phyloP scores from a whole-genome alignment of 2,797 vertebrate genomes.

The Coregonus suidteri region DNA sequence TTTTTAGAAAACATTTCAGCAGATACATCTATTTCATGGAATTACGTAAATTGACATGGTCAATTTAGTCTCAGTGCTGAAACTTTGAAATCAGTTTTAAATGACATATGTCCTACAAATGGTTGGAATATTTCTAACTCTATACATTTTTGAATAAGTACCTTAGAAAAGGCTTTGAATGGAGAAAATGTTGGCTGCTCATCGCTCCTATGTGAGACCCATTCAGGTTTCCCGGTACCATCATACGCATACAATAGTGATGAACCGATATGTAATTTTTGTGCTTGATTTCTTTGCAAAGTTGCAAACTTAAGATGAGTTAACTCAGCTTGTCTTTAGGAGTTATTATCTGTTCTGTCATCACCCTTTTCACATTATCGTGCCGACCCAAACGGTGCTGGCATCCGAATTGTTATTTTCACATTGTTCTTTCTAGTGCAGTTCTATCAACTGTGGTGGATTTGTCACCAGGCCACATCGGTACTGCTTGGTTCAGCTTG shows the following conservation, averaged over 20 bases:
- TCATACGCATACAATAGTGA: not conserved
- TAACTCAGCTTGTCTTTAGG: not conserved
- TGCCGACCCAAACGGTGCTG: too few species aligned
- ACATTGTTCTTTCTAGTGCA: not conserved
- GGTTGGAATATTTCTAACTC: not conserved
- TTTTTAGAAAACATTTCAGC: not conserved
- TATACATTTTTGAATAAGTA: not conserved
- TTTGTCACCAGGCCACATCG: too few species aligned
- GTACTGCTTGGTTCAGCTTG: not conserved
- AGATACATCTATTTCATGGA: not conserved
- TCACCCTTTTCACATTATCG: not conserved
- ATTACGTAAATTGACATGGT: not conserved
- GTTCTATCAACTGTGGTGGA: not conserved
- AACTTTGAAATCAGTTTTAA: not conserved
- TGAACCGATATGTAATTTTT: conserved; percentile 5
- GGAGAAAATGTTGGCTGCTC: not conserved
- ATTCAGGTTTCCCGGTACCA: not conserved
- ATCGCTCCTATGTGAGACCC: not conserved
- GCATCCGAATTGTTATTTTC: not conserved
- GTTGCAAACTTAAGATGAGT: not conserved
- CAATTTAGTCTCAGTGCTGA: not conserved
- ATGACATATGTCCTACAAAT: not conserved
- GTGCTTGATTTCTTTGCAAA: not conserved
- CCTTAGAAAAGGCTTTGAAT: not conserved
- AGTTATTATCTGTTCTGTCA: not conserved